A percentile compares a stretch with the other conserved stretches of the same genome.
phyloP scores from a whole-genome alignment of 1,140 invertebrate genomes.

The Eurosta solidaginis region DNA sequence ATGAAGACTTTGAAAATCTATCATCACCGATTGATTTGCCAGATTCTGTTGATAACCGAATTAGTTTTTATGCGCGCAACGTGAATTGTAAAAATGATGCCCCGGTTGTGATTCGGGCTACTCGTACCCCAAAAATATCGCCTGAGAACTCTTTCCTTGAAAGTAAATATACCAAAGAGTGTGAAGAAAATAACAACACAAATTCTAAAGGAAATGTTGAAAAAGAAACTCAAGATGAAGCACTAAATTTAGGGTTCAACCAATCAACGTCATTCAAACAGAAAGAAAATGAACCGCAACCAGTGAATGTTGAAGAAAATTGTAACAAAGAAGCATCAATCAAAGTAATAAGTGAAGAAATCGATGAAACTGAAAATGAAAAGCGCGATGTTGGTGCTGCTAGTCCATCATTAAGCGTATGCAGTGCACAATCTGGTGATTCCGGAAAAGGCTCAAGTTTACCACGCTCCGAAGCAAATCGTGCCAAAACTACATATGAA shows the following conservation, averaged over 20 bases:
- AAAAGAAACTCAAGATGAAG: not conserved
- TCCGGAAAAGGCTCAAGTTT: constrained; percentile 58
- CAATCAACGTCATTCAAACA: not conserved
- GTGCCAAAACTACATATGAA: constrained; percentile 64
- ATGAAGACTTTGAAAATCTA: constrained; percentile 54
- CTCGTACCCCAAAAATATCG: constrained; percentile 56
- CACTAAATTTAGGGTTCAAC: not conserved
- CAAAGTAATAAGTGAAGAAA: constrained; percentile 25
- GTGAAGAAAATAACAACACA: constrained; percentile 52
- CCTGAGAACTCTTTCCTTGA: constrained; percentile 58
- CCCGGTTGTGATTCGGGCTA: constrained; percentile 55
- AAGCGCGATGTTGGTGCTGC: constrained; percentile 55
- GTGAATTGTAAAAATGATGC: constrained; percentile 44
- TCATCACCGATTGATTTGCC: constrained; percentile 54
- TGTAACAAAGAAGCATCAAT: constrained; percentile 28
- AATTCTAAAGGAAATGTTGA: not conserved
- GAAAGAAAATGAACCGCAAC: not conserved
- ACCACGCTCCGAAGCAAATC: constrained; percentile 53
- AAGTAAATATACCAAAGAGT: constrained; percentile 49
- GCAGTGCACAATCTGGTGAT: constrained; percentile 56
- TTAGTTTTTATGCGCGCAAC: constrained; percentile 46
- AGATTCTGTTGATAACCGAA: constrained; percentile 49
- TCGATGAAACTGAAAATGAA: constrained; percentile 40
- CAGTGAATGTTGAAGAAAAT: not conserved
- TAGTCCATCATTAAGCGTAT: constrained; percentile 56